Base-by-base conservation (phyloP, 2,113 vertebrate species). In the Macrotus californicus region DNA sequence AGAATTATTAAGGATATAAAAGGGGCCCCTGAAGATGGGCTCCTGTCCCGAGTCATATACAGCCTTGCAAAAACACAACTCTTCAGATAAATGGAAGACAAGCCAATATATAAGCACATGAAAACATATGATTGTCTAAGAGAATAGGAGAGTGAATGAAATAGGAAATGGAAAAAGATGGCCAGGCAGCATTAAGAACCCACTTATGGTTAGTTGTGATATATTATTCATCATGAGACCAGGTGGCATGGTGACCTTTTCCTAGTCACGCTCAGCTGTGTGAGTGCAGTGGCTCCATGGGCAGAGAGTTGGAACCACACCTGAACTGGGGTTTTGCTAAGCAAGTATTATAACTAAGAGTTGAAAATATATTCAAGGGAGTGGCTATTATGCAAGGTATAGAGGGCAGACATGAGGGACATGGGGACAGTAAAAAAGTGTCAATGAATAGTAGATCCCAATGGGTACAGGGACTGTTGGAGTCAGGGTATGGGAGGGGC, bases 151-250 rank as follows among this genome's bases (percentile, higher is more conserved):
- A 80, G 7, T 85, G 3, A 43, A 56, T 69, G 64, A 24, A 91
- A 76, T 46, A 69, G 19, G 24, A 52, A 67, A 81, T 56, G 75
- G 16, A 41, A 34, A 67, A 89, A 73, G 26, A 41, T 22, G 61
- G n/a, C 24, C 82, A 77, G 77, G 39, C 19, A 84, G 92, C 59
- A 75, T 66, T 70, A 94, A 81, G 56, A 92, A 72, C 39, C 29
- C 34, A 81, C 6, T 83, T 36, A 31, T 61, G 52, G 50, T 69
- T 91, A 67, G 26, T 24, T 36, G 59, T 73, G n/a, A 26, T 16
- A 2, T 87, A 79, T 94, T 87, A 79, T 94, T 97, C 89, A 75
- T 59, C 87, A 88, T 70, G n/a, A 94, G 41, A 59, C 7, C 43
- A 50, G 4, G 41, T 12, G 13, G 7, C 72, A 76, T 31, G 73